A percentile compares a stretch with the other conserved stretches of the same genome.
Conservation (phyloP, 2,888 invertebrate species). For the Chrysolina oricalcia region DNA sequence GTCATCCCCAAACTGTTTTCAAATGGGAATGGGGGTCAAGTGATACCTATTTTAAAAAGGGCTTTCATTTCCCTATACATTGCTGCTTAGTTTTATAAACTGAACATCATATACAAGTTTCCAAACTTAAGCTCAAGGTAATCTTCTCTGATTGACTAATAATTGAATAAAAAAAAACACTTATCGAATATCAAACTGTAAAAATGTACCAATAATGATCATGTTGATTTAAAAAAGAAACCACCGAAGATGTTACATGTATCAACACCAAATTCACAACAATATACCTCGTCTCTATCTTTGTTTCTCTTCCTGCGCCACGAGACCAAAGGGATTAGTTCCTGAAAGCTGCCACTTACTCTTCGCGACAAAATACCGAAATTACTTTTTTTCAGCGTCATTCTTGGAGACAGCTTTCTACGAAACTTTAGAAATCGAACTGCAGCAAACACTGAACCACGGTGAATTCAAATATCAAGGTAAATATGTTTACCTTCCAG, state of each 20-base stretch:
- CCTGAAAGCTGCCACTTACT: slow-evolving; percentile 63
- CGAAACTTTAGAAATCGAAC: background rate
- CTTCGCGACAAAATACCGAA: slow-evolving; percentile 49
- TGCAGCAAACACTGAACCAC: background rate
- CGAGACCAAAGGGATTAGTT: slow-evolving; percentile 62
- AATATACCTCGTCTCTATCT: slow-evolving; percentile 50
- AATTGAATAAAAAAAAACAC: too few species aligned
- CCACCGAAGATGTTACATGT: background rate
- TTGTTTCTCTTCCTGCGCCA: slow-evolving; percentile 55
- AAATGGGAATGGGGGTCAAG: too few species aligned
- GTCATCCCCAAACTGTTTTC: too few species aligned
- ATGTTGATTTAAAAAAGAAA: too few species aligned
- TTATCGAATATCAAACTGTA: too few species aligned
- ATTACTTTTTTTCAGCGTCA: slow-evolving; percentile 51
- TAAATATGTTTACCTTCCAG: background rate
- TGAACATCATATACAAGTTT: too few species aligned
- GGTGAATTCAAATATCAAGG: background rate
- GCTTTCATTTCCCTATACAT: too few species aligned
- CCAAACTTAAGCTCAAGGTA: too few species aligned
- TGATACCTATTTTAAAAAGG: too few species aligned
- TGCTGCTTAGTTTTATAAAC: too few species aligned
- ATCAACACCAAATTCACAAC: slow-evolving; percentile 17
- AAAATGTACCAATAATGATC: too few species aligned
- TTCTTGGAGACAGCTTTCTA: slow-evolving; percentile 1
- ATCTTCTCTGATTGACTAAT: too few species aligned